Percentiles rank a stretch among this genome's conserved stretches.
These are phyloP conservation scores for Psittacula derbiana DNA, from an alignment of 2,797 vertebrate genomes.

Conservation along the genomic window DNA sequence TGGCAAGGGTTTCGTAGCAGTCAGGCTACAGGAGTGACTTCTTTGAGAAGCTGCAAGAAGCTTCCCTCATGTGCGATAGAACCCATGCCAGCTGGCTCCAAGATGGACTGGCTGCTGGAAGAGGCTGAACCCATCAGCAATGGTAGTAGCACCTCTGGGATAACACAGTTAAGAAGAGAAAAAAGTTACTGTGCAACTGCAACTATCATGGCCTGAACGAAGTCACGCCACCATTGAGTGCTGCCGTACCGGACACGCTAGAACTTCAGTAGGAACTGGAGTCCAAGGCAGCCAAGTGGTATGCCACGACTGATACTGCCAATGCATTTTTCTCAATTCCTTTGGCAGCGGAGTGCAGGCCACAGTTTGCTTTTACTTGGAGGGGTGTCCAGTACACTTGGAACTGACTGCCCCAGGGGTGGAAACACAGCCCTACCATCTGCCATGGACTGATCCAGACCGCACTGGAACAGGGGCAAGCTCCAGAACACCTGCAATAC, in stretches of 20 bases:
- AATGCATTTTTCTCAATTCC: too few relatives aligned
- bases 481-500: not conserved
- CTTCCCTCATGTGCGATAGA: not conserved
- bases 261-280: not conserved
- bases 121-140: not conserved
- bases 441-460: not conserved
- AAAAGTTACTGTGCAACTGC: not conserved
- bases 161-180: not conserved
- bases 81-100: not conserved
- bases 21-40: not conserved
- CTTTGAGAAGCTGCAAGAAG: not conserved
- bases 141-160: not conserved
- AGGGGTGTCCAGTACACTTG: too few relatives aligned
- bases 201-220: not conserved
- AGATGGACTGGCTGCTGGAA: not conserved
- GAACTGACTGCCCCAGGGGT: too few relatives aligned
- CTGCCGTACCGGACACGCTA: fast-evolving
- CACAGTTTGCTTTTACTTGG: too few relatives aligned
- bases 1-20: not conserved
- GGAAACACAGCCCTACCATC: too few relatives aligned
- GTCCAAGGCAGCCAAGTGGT: not conserved
- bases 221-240: not conserved
- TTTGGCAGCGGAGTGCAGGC: too few relatives aligned
- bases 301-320: not conserved
- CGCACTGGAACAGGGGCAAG: not conserved